These are phyloP conservation scores for Mycteria americana DNA, from an alignment of 2,797 vertebrate genomes.

Conservation along the genomic window DNA sequence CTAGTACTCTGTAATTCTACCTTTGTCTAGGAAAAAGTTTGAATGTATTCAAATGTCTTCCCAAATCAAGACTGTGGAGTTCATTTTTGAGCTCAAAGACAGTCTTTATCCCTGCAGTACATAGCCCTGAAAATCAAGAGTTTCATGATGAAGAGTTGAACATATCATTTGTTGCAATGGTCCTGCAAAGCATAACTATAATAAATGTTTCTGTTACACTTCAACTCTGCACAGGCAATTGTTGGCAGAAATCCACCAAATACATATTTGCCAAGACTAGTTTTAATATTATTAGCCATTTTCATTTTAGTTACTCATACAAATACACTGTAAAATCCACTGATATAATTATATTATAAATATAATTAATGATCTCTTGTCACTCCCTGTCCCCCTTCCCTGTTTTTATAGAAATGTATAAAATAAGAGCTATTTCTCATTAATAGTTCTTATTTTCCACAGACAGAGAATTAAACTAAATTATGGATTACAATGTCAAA, in stretches of 20 bases:
- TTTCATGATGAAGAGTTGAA: background rate
- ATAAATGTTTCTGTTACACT: background rate
- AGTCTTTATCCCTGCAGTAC: background rate
- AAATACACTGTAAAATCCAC: background rate
- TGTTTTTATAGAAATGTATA: background rate
- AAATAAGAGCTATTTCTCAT: background rate
- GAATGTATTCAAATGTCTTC: background rate
- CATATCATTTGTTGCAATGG: background rate
- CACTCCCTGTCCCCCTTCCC: background rate
- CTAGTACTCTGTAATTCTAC: background rate
- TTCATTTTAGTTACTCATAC: background rate
- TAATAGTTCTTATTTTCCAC: background rate
- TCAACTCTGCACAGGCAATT: background rate
- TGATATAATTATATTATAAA: too few relatives aligned
- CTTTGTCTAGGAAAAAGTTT: background rate
- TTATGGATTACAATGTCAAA: background rate
- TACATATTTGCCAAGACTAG: background rate
- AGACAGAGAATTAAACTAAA: background rate
- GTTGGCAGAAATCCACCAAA: background rate
- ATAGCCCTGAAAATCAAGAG: background rate
- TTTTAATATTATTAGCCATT: background rate
- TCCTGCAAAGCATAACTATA: background rate
- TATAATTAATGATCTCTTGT: background rate
- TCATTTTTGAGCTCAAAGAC: background rate
- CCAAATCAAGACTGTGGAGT: background rate